Base-by-base conservation (phyloP, 2,797 vertebrate genomes). In the Buceros bicornis region DNA sequence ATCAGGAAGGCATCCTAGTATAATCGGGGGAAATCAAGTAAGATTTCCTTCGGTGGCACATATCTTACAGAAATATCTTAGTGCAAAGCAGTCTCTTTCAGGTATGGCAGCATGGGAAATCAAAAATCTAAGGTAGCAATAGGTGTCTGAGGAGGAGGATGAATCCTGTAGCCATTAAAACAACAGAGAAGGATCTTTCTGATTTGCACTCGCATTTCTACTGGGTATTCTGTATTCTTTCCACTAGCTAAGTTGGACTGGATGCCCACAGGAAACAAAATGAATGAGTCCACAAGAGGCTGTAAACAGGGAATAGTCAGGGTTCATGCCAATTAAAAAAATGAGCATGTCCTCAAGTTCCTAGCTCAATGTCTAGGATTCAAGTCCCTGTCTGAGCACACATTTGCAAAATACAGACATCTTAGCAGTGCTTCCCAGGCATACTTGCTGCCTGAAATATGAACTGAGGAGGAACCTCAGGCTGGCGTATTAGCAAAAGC, bases 401-500 rank as follows among this genome's bases (percentile, higher is more conserved):
- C 8, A 22, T 83, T 81, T 90, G 62, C 66, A 90, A 86, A 91
- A 78, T 11, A 54, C 66, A 79, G 73, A 60, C 16, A 35, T 69
- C 48, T 90, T 76, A 93, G 82, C 53, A 28, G 7, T 65, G 51
- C 50, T 95, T 93, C 67, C 29, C 77, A 89, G 77, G 67, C 85
- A 94, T 35, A 28, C 12, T 67, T 77, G 56, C 71, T 94, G 31
- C 26, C 71, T 85, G 80, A 70, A 90, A 90, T 58, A 64, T 5
- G n/a, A 93, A 37, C 66, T 60, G 62, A 92, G 47, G 22, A 84
- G n/a, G 26, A 90, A 79, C 28, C 60, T 89, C 67, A 77, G 74
- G 64, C 74, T 87, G 74, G 37, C 56, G 26, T 85, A 87, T 89
- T 85, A 94, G 47, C 51, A 89, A 94, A 90, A 95, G 73, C 90